Evolutionary conservation across 2,113 vertebrate genomes (phyloP), one percentile per base, ranked within the genome.

Genomic region (Menidia beryllina): DNA sequence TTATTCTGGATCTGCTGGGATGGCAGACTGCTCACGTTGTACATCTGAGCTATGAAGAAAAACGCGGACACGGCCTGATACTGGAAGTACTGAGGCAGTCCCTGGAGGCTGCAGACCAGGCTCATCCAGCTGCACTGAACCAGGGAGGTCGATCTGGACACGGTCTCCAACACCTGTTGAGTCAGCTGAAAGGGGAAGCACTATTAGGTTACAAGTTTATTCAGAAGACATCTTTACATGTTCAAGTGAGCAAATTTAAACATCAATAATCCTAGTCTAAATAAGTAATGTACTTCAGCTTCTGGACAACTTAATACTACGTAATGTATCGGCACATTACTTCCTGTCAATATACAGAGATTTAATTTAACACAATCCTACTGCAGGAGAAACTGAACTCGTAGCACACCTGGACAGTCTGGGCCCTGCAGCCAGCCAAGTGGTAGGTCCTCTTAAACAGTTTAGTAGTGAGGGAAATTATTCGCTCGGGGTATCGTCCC

Each of bases 81-180:
- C 65, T 96, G 95, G 63, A 98, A 49, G 27, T 94, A 93, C 82
- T 94, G 92, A 5, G 95, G 95, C 72, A 97, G 75, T 2, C 81
- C 90, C 14, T 94, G 93, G 34, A 96, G 38, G 34, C 75, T 92
- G 51, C 89, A 88, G 20, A 92, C 69, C 56, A 95, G 77, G 0
- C 86, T 89, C 75, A 89, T 58, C 77, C 93, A 94, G 7, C 91
- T 91, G 21, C 87, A 92, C 81, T 95, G 91, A 71, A 93, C 90
- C 79, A 95, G 86, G 75, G 54, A 14, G 5, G 76, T 10, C 23
- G 77, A 47, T 13, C 45, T 60, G 52, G 63, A 66, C 52, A 85
- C 63, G 88, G 89, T 69, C 92, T 86, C 34, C 77, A 56, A 50
- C 19, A 83, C 30, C 85, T 86, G 70, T 39, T 7, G 45, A 49